phyloP scores from a whole-genome alignment of 2,113 vertebrate species.

The Eclectus roratus region DNA sequence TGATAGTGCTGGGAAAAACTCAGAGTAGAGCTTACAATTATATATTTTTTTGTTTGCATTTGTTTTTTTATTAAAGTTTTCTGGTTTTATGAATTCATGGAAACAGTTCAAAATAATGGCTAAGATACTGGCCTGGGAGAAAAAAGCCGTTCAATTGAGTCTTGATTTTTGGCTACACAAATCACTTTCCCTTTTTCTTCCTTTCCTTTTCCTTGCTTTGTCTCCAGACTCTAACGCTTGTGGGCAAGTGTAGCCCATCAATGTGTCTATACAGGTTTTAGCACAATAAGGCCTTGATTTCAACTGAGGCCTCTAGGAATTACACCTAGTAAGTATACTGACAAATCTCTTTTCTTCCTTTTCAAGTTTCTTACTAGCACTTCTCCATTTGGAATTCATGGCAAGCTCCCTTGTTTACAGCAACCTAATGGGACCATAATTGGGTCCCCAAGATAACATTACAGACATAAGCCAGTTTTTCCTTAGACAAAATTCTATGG shows the following conservation, averaged over 20 bases:
- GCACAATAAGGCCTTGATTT: slow-evolving; percentile 28
- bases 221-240: not conserved
- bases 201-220: slow-evolving; percentile 6
- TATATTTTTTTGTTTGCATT: not conserved
- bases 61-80: not conserved
- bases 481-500: slow-evolving; percentile 40
- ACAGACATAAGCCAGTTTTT: slow-evolving; percentile 36
- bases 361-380: not conserved
- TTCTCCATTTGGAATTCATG: slow-evolving; percentile 18
- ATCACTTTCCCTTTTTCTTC: not conserved
- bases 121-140: not conserved
- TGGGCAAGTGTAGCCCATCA: not conserved
- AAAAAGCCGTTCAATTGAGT: not conserved
- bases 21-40: not conserved
- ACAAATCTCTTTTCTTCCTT: not conserved
- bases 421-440: not conserved
- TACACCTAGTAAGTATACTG: not conserved
- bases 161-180: not conserved
- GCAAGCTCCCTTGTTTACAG: slow-evolving; percentile 21
- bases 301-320: not conserved
- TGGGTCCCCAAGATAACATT: slow-evolving; percentile 23
- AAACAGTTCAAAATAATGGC: not conserved
- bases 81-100: not conserved
- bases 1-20: not conserved
- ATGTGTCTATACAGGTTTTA: not conserved